Conservation (phyloP, 2,888 invertebrate genomes). For the Tolmerus cingulatus region DNA sequence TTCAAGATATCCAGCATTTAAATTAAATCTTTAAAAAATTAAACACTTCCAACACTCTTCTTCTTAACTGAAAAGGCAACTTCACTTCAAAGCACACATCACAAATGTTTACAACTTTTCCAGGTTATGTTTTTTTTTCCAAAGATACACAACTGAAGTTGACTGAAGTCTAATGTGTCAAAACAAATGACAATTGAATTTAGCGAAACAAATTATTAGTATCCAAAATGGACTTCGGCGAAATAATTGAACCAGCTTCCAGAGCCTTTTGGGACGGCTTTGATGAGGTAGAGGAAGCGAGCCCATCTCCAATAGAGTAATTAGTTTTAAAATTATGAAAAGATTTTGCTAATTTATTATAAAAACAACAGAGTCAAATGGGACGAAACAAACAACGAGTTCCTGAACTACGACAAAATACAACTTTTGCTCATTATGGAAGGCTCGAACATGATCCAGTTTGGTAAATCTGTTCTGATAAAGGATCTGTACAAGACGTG, state of each 20-base stretch:
- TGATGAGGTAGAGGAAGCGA: conserved; percentile 55
- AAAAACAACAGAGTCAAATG: conserved; percentile 43
- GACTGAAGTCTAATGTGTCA: neutral
- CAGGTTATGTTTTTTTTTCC: no score
- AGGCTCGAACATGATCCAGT: conserved; percentile 56
- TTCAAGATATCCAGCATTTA: no score
- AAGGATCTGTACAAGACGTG: conserved; percentile 55
- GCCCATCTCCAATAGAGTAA: neutral
- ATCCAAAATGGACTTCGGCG: conserved; percentile 57
- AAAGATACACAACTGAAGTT: neutral
- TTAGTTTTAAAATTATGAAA: neutral
- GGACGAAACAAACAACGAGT: conserved; percentile 10
- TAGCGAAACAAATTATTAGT: neutral
- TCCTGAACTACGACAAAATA: neutral
- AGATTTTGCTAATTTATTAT: neutral
- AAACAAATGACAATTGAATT: neutral
- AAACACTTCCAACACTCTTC: neutral
- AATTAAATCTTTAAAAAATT: no score
- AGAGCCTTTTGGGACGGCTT: conserved; percentile 63
- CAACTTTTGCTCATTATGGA: conserved; percentile 56
- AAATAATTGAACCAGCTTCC: conserved; percentile 60
- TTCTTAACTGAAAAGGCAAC: neutral
- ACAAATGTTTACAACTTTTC: no score
- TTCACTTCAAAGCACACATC: neutral
- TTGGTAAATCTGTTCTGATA: conserved; percentile 54